Base-by-base conservation (phyloP, 2,888 invertebrate genomes). In the Drosophila suboccidentalis region DNA sequence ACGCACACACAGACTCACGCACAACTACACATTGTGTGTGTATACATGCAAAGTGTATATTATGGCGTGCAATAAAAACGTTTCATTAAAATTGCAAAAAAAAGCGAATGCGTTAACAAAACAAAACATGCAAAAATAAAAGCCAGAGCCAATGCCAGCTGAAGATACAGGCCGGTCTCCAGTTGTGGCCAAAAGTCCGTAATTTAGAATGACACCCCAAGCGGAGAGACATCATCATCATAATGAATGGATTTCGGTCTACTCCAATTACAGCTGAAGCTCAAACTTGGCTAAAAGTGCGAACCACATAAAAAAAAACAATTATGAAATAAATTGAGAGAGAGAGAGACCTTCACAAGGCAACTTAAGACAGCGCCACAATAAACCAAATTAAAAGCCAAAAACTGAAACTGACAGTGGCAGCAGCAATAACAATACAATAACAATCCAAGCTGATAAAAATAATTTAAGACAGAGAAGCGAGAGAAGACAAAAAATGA, bases 371-470 rank as follows among this genome's bases (percentile, higher is more conserved):
- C 71, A 58, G 66, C 59, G 54, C 49, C 88, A 85, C 88, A 85
- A 87, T 87, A 87, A 87, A 89, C 90, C 71, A 82, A 86, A 89
- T 87, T 82, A 85, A 85, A 82, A 51, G 34, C 53, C 68, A 74
- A 80, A 80, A 26, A 26, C 77, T 78, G 85, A 81, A 26, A 26
- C 77, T 78, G 85, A 81, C 82, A 82, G 83, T 70, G 59, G 71
- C 75, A 70, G 64, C 69, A 26, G 62, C 8, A 66, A 60, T 49
- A 51, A 61, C 78, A 61, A 34, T 38, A 61, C 54, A 70, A 62
- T 26, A 70, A 62, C 61, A 75, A 60, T 17, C 47, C 73, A 54
- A 58, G 70, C 87, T 73, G 88, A 89, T 87, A 85, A 84, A 83
- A 81, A 75, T 83, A 83, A 71, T 71, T 77, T 69, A 71, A 81